Conservation (phyloP, 2,888 invertebrate genomes). For the Leptopilina drosophilae region DNA sequence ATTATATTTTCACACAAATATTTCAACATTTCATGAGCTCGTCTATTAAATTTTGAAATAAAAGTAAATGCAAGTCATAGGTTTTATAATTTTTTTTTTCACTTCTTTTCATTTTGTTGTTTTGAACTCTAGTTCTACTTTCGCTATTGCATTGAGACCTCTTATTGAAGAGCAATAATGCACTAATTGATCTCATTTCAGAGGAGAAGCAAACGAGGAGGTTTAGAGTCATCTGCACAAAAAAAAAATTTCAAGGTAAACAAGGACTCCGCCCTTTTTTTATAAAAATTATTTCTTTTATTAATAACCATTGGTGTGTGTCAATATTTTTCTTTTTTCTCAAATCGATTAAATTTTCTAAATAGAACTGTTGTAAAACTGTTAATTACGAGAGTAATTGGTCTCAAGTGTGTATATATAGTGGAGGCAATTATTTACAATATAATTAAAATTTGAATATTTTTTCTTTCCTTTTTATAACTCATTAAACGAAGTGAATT, state of each 20-base stretch:
- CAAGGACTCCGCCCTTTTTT: neutral
- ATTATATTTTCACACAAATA: constrained; percentile 12
- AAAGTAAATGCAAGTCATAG: constrained; percentile 13
- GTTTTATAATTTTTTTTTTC: constrained; percentile 14
- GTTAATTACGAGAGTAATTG: too few species aligned
- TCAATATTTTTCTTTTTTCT: neutral
- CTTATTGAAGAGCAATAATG: neutral
- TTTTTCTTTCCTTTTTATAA: too few species aligned
- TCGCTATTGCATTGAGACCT: neutral
- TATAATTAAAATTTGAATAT: too few species aligned
- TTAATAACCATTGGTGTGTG: neutral
- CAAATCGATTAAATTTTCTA: neutral
- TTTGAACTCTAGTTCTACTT: constrained; percentile 12
- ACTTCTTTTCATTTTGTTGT: neutral
- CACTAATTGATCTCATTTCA: constrained; percentile 36
- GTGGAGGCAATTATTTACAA: too few species aligned
- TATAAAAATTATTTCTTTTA: neutral
- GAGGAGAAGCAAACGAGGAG: constrained; percentile 25
- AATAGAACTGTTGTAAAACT: too few species aligned
- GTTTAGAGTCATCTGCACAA: constrained; percentile 18
- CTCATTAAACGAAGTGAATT: too few species aligned
- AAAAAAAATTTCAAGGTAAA: constrained; percentile 21
- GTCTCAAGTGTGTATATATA: too few species aligned
- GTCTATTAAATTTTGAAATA: neutral
- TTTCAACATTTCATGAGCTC: neutral